Conservation (phyloP, 2,113 vertebrate genomes). For the Bostrychus sinensis region DNA sequence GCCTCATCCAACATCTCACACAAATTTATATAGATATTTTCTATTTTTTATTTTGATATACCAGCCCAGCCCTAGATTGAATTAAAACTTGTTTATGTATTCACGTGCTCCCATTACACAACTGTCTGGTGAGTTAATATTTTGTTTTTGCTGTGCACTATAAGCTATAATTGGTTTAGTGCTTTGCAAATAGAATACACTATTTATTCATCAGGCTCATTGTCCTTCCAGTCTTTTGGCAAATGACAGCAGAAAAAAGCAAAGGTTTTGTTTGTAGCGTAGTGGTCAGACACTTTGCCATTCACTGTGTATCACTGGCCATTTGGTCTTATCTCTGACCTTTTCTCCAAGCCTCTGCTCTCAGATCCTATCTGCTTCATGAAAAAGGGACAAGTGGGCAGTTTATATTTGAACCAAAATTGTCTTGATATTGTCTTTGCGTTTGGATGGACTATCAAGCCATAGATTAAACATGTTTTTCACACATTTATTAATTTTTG, state of each 20-base stretch:
- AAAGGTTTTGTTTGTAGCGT: slow-evolving; percentile 19
- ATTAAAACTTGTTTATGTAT: too few relatives aligned
- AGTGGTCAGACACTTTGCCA: slow-evolving; percentile 23
- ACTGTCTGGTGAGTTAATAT: background rate
- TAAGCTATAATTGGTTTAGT: background rate
- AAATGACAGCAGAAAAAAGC: slow-evolving; percentile 18
- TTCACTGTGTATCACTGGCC: slow-evolving; percentile 47
- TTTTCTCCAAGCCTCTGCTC: slow-evolving; percentile 61
- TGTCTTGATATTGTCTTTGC: slow-evolving; percentile 75
- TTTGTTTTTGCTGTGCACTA: background rate
- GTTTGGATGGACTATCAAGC: slow-evolving; percentile 54
- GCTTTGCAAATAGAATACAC: background rate
- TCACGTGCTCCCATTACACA: too few relatives aligned
- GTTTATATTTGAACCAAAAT: slow-evolving; percentile 77
- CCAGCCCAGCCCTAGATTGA: too few relatives aligned
- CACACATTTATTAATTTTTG: slow-evolving; percentile 50
- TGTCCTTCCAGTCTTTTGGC: slow-evolving; percentile 4
- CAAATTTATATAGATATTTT: too few relatives aligned
- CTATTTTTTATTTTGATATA: too few relatives aligned
- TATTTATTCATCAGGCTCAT: background rate
- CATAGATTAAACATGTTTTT: slow-evolving; percentile 56
- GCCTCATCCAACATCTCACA: too few relatives aligned
- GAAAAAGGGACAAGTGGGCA: slow-evolving; percentile 66
- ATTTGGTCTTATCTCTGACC: slow-evolving; percentile 70
- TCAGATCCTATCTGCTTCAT: slow-evolving; percentile 70